These are phyloP conservation scores for Hypercompe scribonia DNA, from an alignment of 2,888 invertebrate genomes.

Conservation along the genomic window DNA sequence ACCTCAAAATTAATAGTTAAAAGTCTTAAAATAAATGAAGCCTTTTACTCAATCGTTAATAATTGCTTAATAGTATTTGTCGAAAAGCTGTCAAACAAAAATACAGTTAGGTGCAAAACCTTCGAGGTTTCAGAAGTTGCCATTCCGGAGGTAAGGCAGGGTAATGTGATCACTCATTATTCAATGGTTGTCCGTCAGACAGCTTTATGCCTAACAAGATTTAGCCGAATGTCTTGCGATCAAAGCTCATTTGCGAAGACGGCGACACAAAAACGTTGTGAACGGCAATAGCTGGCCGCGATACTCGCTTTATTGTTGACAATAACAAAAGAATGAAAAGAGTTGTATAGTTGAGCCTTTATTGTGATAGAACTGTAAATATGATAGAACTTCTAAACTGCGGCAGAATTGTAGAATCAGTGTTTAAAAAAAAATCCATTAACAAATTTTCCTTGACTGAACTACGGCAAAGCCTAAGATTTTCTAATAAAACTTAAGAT, in stretches of 20 bases:
- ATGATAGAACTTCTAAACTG: not conserved
- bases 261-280: constrained; percentile 63
- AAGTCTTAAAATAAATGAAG: constrained; percentile 30
- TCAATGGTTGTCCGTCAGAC: constrained; percentile 59
- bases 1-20: not conserved
- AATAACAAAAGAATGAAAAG: constrained; percentile 7
- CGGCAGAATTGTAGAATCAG: not conserved
- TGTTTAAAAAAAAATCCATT: not conserved
- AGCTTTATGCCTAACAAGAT: constrained; percentile 79
- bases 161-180: constrained; percentile 75
- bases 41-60: constrained; percentile 46
- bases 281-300: constrained; percentile 60
- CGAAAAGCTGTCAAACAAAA: constrained; percentile 58
- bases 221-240: constrained; percentile 62
- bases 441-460: too few species aligned
- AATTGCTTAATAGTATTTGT: constrained; percentile 64
- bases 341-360: constrained; percentile 8
- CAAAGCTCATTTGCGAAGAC: constrained; percentile 63
- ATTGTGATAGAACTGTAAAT: constrained; percentile 24
- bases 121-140: constrained; percentile 65
- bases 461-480: too few species aligned
- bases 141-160: constrained; percentile 72
- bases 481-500: too few species aligned
- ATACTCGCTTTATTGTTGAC: constrained; percentile 48
- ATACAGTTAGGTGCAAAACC: constrained; percentile 75